Evolutionary conservation across 2,888 invertebrate species (phyloP).

Genomic region (Rhagophthalmus giganteus): DNA sequence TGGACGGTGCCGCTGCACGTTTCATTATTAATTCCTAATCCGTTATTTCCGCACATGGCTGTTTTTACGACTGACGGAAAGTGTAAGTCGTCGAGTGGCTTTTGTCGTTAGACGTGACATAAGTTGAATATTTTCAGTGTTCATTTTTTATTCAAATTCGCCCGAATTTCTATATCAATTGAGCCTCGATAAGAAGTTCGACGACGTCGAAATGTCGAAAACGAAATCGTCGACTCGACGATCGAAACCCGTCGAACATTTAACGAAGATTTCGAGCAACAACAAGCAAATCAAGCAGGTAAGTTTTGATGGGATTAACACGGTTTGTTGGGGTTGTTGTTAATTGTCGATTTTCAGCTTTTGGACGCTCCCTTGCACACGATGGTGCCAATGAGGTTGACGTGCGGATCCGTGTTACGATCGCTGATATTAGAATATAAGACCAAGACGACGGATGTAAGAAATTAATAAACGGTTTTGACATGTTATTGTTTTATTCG

Average conservation of each 20-base stretch:
- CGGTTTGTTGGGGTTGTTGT: no score
- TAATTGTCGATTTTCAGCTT: no score
- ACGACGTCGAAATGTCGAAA: slow-evolving; percentile 47
- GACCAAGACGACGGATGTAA: no score
- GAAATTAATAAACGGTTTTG: no score
- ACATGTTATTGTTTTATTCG: no score
- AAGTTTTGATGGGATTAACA: no score
- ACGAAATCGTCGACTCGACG: no score
- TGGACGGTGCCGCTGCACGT: slow-evolving; percentile 67
- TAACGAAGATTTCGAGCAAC: no score
- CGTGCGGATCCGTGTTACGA: slow-evolving; percentile 45
- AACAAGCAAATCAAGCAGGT: no score
- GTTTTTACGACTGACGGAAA: slow-evolving; percentile 66
- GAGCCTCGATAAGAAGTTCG: slow-evolving; percentile 55
- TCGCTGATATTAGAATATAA: slow-evolving; percentile 46
- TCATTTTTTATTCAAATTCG: slow-evolving; percentile 65
- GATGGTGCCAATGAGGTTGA: slow-evolving; percentile 47
- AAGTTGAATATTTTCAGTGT: slow-evolving; percentile 57
- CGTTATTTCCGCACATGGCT: slow-evolving; percentile 68
- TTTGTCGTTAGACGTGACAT: background rate
- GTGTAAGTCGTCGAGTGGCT: slow-evolving; percentile 58
- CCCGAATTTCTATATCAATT: slow-evolving; percentile 59
- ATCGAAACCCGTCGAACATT: no score
- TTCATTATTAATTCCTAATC: slow-evolving; percentile 61
- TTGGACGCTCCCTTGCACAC: slow-evolving; percentile 50